Evolutionary conservation across 2,888 invertebrate species (phyloP), one percentile per base, ranked within the genome.

Genomic region (Gandaritis pyraliata): DNA sequence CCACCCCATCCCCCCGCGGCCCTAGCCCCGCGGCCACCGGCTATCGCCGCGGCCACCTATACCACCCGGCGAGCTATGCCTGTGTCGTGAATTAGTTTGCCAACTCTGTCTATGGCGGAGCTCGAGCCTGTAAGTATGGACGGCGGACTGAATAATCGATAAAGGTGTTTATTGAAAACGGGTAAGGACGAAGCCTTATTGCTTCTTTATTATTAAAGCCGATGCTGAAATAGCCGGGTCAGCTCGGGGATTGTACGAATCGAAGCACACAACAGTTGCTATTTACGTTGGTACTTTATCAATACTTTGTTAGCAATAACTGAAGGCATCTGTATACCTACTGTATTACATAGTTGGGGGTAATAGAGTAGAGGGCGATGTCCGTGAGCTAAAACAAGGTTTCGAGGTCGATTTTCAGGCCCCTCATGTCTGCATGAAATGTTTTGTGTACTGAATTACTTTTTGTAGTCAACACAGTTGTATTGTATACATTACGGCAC

Each of bases 151-250:
- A 91, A 92, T 92, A 92, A 92, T 92, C 91, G 90, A 92, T 92
- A 92, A 89, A 91, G 91, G 91, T 91, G 91, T 92, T 92, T 92
- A 91, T 92, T 92, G 91, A 91, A 91, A 90, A 90, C 88, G 89
- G 89, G 87, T 90, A 86, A 90, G 86, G 88, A 88, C 83, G 87
- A 81, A 84, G 87, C 86, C 87, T 90, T 90, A 90, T 88, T 87
- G 88, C 89, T 88, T 87, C 88, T 90, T 90, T 89, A 90, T 90
- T 89, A 90, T 89, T 89, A 83, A 90, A 84, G 78, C 76, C 69
- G 66, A 69, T 70, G 70, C 74, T 74, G 70, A 76, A 83, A 80
- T 78, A 78, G 74, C 68, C 70, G 61, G 64, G 64, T 23, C 45
- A 52, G 55, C 48, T 54, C 58, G 57, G 55, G 53, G 58, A 58